Percentiles rank a stretch among this genome's conserved stretches.
Conservation (phyloP, 2,888 invertebrate species). For the Ophraella communa region DNA sequence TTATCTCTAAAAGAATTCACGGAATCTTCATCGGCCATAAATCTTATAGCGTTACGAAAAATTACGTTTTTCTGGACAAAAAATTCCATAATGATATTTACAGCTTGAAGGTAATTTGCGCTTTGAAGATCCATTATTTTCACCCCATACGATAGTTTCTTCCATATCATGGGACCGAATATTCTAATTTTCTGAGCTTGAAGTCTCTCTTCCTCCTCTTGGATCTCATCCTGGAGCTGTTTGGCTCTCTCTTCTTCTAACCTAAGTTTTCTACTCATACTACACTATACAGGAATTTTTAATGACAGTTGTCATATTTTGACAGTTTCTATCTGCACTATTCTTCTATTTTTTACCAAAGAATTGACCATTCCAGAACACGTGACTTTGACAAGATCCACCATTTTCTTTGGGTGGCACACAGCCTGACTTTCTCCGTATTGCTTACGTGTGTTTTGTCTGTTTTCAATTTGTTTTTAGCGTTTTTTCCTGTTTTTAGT, state of each 20-base stretch:
- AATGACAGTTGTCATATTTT: conserved; percentile 6
- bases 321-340: too few relatives aligned
- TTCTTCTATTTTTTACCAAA: background rate
- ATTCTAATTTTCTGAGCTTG: conserved; percentile 46
- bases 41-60: conserved; percentile 49
- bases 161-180: conserved; percentile 53
- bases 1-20: conserved; percentile 47
- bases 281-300: too few relatives aligned
- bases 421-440: too few relatives aligned
- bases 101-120: conserved; percentile 44
- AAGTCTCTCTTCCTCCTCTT: conserved; percentile 53
- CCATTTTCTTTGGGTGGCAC: too few relatives aligned
- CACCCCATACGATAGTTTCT: conserved; percentile 47
- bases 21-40: conserved; percentile 51
- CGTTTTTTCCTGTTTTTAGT: too few relatives aligned
- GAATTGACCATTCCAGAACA: too few relatives aligned
- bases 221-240: conserved; percentile 50
- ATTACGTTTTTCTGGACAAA: conserved; percentile 51
- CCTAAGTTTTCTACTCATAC: conserved; percentile 54
- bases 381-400: too few relatives aligned
- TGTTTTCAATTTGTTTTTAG: too few relatives aligned
- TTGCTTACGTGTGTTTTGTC: too few relatives aligned
- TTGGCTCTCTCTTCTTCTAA: conserved; percentile 49
- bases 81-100: conserved; percentile 49
- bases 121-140: conserved; percentile 53